A percentile compares a stretch with the other conserved stretches of the same genome.
These are phyloP conservation scores for Sialis lutaria DNA, from an alignment of 2,888 invertebrate genomes.

Conservation along the genomic window DNA sequence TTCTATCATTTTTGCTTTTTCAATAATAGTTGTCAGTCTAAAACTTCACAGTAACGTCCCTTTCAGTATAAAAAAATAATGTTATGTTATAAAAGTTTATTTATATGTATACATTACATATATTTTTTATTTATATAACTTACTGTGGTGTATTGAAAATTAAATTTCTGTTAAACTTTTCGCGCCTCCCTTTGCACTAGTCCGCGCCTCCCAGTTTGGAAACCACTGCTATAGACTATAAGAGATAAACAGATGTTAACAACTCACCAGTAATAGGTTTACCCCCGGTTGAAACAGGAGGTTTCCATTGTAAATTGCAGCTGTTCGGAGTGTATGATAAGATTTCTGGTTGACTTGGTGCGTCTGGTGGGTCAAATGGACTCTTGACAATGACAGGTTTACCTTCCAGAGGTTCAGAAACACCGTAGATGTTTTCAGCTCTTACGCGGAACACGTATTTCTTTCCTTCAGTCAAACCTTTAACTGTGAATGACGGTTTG, in stretches of 20 bases:
- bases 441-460: conserved; percentile 87
- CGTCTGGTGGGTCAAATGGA: conserved; percentile 89
- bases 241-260: neutral
- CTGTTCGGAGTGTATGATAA: conserved; percentile 48
- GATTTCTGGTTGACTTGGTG: conserved; percentile 70
- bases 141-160: no score
- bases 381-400: conserved; percentile 86
- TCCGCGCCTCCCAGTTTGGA: no score
- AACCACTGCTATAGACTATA: no score
- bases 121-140: no score
- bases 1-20: no score
- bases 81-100: no score
- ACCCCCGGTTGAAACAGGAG: conserved; percentile 80
- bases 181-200: no score
- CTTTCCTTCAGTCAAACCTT: conserved; percentile 83
- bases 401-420: conserved; percentile 86
- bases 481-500: conserved; percentile 77
- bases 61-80: no score
- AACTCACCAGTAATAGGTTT: conserved; percentile 60
- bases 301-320: conserved; percentile 79
- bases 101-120: no score
- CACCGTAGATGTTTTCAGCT: conserved; percentile 93
- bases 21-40: no score
- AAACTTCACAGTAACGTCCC: no score
- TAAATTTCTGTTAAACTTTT: no score